A percentile compares a stretch with the other conserved stretches of the same genome.
Evolutionary conservation across 2,113 vertebrate genomes (phyloP).

Genomic region (Salvelinus fontinalis): DNA sequence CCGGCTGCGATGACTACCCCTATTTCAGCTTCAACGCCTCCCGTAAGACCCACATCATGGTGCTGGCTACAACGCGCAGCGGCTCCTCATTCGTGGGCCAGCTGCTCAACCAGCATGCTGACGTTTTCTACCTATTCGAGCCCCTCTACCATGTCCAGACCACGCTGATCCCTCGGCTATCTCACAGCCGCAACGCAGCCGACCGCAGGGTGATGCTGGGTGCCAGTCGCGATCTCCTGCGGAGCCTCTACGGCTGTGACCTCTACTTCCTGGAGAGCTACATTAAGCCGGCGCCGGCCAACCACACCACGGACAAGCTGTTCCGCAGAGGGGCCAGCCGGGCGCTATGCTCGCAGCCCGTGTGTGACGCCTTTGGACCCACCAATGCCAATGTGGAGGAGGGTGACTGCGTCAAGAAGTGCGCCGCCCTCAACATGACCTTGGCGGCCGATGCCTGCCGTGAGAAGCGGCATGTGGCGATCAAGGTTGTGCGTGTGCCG

Average conservation of each 20-base stretch:
- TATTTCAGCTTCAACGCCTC: conserved; percentile 82
- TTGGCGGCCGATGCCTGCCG: conserved; percentile 86
- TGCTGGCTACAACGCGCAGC: conserved; percentile 92
- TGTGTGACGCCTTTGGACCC: conserved; percentile 80
- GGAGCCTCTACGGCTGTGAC: conserved; percentile 91
- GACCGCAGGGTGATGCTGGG: conserved; percentile 91
- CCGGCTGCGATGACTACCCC: conserved; percentile 87
- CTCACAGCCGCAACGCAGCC: conserved; percentile 80
- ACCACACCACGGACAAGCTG: conserved; percentile 90
- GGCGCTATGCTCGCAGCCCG: conserved; percentile 88
- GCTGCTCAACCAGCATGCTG: conserved; percentile 95
- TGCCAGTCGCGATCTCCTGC: conserved; percentile 89
- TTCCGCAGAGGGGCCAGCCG: conserved; percentile 93
- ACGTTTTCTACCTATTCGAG: conserved; percentile 97
- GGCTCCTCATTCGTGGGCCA: conserved; percentile 96
- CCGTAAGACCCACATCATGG: conserved; percentile 88
- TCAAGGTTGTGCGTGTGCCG: conserved; percentile 92
- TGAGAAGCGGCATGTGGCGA: conserved; percentile 86
- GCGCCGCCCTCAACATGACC: conserved; percentile 85
- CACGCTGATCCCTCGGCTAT: conserved; percentile 86
- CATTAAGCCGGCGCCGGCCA: conserved; percentile 87
- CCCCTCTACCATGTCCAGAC: conserved; percentile 96
- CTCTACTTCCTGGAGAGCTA: conserved; percentile 95
- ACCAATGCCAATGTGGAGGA: conserved; percentile 85
- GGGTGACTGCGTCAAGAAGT: conserved; percentile 92